These are phyloP conservation scores for Pituophis catenifer DNA, from an alignment of 2,113 vertebrate genomes.

Conservation along the genomic window DNA sequence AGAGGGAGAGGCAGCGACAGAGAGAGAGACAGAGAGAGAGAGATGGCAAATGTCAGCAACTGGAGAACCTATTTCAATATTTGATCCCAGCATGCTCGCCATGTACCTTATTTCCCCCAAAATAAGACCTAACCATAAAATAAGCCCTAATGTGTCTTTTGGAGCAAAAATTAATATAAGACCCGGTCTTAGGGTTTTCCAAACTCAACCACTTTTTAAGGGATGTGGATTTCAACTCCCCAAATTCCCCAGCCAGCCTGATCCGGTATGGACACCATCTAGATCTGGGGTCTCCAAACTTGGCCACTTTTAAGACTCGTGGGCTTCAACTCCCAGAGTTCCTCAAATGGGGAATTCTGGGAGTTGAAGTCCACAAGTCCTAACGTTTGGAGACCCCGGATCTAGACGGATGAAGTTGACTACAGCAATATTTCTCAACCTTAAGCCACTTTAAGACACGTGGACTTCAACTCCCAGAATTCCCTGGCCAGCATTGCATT, in stretches of 20 bases:
- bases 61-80: neutral
- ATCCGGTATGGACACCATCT: neutral
- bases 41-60: neutral
- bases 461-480: neutral
- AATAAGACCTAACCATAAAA: too few species aligned
- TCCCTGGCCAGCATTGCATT: neutral
- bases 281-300: neutral
- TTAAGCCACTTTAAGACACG: neutral
- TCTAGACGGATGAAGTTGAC: neutral
- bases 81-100: neutral
- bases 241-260: too few species aligned
- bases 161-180: too few species aligned
- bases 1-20: too few species aligned
- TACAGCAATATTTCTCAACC: neutral
- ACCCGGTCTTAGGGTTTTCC: too few species aligned
- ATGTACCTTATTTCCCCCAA: neutral
- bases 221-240: too few species aligned
- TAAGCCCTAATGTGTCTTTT: too few species aligned
- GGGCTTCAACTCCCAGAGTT: neutral
- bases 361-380: neutral
- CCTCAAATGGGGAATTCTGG: neutral
- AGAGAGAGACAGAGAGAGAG: neutral
- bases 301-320: neutral
- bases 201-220: too few species aligned
- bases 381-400: neutral